These are phyloP conservation scores for Cyclophora punctaria DNA, from an alignment of 2,888 invertebrate species.

Conservation along the genomic window DNA sequence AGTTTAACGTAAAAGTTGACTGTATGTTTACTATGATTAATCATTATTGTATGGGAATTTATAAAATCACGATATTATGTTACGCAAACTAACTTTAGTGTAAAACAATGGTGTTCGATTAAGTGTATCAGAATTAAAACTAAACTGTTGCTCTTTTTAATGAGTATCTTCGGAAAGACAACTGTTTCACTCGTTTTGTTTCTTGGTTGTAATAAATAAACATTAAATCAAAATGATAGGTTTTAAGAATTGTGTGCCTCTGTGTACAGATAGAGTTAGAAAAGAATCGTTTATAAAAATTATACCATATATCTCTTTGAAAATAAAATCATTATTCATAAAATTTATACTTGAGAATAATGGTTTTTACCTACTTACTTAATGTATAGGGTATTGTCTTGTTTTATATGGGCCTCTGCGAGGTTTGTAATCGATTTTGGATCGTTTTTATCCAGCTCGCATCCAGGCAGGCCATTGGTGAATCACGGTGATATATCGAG, in stretches of 20 bases:
- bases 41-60: constrained; percentile 21
- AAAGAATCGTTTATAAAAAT: constrained; percentile 23
- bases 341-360: too few relatives aligned
- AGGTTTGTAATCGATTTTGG: constrained; percentile 32
- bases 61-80: too few relatives aligned
- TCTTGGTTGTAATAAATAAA: too few relatives aligned
- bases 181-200: too few relatives aligned
- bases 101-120: too few relatives aligned
- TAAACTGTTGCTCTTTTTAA: too few relatives aligned
- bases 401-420: constrained; percentile 57
- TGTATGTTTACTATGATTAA: constrained; percentile 2
- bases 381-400: constrained; percentile 43
- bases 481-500: constrained; percentile 57
- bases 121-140: too few relatives aligned
- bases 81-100: too few relatives aligned
- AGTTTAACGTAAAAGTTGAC: too few relatives aligned
- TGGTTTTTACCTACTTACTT: constrained; percentile 21
- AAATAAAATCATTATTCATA: constrained; percentile 17
- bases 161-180: too few relatives aligned
- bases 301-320: constrained; percentile 20
- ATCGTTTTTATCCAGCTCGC: constrained; percentile 39
- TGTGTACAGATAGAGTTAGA: constrained; percentile 59
- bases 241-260: constrained; percentile 71
- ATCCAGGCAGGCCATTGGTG: constrained; percentile 47
- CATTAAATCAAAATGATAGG: constrained; percentile 26